Base-by-base conservation (phyloP, 2,888 invertebrate genomes). In the Calliphora vomitoria region DNA sequence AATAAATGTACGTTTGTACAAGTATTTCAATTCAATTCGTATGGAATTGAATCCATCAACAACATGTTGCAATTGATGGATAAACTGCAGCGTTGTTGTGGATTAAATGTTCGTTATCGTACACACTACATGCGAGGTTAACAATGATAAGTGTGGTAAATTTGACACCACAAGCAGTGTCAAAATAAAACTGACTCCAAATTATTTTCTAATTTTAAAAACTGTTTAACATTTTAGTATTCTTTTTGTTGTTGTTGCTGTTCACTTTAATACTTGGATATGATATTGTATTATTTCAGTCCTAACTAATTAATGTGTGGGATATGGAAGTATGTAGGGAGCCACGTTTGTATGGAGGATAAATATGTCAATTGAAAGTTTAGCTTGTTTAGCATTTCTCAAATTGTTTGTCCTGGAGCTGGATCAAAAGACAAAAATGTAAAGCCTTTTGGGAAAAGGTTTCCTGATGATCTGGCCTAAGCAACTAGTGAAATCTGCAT, bases 51-150 rank as follows among this genome's bases (percentile, higher is more conserved):
- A 81, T 47, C 58, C 13, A 81, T 82, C 87, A 87, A 81, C 72
- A 87, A 79, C 81, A 87, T 87, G 78, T 81, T 81, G 81, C 84
- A 81, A 78, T 81, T 87, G 87, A 84, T 81, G 72, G 76, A 84
- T 69, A 66, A 81, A 62, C 84, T 68, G n/a, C 53, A 60, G 18
- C 13, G 74, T 68, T 71, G 38, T 18, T 53, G 47, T 58, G 53
- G 13, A 31, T 53, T 68, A 15, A 47, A 47, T 71, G 10, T 50
- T 6, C 69, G 31, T 53, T 53, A 68, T 47, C 11, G 47, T 68
- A 8, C 11, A n/a, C 6, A 13, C 25, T 25, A 50, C 3, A 47
- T 69, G 15, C 68, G 68, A 69, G 68, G 68, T 44, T 62, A 35
- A 35, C 8, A 58, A 10, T 35, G 58, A 58, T 58, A 25, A 58